Conservation (phyloP, 1,140 invertebrate species). For the Euschistus heros region DNA sequence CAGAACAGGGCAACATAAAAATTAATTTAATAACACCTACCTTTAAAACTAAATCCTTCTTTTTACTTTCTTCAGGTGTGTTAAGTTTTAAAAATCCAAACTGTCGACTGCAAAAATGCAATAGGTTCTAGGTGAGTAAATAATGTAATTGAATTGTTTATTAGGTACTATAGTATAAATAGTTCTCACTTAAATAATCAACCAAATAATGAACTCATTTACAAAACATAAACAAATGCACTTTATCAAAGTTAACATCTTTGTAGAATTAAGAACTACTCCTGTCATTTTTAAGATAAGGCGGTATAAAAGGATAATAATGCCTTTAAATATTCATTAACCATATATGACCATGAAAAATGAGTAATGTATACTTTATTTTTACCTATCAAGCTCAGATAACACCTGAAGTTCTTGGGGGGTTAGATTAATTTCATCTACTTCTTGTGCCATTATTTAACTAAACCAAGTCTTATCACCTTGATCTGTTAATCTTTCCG, state of each 20-base stretch:
- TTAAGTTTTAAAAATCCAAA: conserved; percentile 76
- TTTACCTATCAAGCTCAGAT: conserved; percentile 73
- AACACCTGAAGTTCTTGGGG: conserved; percentile 67
- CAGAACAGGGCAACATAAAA: background rate
- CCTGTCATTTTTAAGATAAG: too few species aligned
- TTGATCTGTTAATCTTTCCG: conserved; percentile 1
- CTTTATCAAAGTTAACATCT: too few species aligned
- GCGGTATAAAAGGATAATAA: too few species aligned
- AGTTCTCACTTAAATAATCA: too few species aligned
- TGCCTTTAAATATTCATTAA: too few species aligned
- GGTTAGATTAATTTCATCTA: conserved; percentile 46
- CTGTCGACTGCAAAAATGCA: conserved; percentile 54
- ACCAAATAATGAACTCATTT: too few species aligned
- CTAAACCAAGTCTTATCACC: conserved; percentile 1
- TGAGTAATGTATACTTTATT: background rate
- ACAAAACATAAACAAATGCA: too few species aligned
- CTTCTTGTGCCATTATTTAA: conserved; percentile 39
- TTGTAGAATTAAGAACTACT: too few species aligned
- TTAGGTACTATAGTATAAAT: background rate
- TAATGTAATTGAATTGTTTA: background rate
- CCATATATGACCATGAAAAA: background rate
- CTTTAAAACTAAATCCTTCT: conserved; percentile 65
- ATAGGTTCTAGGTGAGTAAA: background rate
- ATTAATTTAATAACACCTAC: conserved; percentile 34
- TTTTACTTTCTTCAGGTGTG: conserved; percentile 60